Base-by-base conservation (phyloP, 2,888 invertebrate genomes). In the Acrobasis consociella region DNA sequence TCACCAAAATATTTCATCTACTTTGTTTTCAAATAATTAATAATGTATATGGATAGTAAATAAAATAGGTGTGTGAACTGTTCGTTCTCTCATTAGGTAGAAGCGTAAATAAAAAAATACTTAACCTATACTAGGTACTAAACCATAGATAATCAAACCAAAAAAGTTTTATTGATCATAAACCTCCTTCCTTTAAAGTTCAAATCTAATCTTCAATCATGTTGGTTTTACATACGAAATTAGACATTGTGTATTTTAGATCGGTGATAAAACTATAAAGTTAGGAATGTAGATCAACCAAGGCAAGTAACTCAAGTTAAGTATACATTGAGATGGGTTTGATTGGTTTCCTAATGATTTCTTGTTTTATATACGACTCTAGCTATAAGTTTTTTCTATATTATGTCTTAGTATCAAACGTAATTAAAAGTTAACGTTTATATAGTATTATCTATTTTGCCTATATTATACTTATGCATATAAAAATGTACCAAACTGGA, bases 221-320 rank as follows among this genome's bases (percentile, higher is more conserved):
- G 42, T 42, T 16, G 39, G 39, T 55, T 55, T 39, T 38, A 56
- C 39, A 56, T 56, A 56, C n/a, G 42, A 56, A 42, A 56, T 42
- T 42, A 56, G 42, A 56, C 39, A 56, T 56, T 56, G 16, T 56
- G 42, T 22, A 22, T 42, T 56, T 42, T 22, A 56, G 42, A 56
- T 56, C 56, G 17, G 42, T 42, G 56, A 56, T 56, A 56, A 56
- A 56, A 56, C 56, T 42, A 56, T 56, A 56, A 42, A 56, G 42
- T 46, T 56, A 13, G 42, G 42, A 56, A 56, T 42, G 17, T 42
- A 56, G 56, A 56, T 42, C 56, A 42, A 9, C 55, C 53, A 9
- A 39, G 16, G 55, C 39, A 38, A 55, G 55, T 55, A 15, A 53
- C 31, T n/a, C 8, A 46, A n/a, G n/a, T 53, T 38, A 53, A 53